These are phyloP conservation scores for Pogonophryne albipinna DNA, from an alignment of 2,797 vertebrate species.

Conservation along the genomic window DNA sequence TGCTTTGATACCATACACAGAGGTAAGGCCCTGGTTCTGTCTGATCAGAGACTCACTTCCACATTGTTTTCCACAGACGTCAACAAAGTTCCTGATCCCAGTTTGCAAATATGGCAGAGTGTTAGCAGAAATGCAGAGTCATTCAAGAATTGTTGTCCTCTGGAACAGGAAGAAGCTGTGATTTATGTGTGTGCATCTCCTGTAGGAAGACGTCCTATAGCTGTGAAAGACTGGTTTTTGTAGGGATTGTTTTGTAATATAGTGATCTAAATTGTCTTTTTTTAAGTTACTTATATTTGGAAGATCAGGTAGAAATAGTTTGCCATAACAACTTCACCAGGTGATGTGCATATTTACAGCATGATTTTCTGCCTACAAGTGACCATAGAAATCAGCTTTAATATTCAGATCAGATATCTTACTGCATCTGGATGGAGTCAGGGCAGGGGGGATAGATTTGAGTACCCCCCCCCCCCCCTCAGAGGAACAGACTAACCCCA, in stretches of 20 bases:
- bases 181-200: not conserved
- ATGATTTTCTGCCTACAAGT: not conserved
- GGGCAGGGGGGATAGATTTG: not conserved
- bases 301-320: not conserved
- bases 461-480: not conserved
- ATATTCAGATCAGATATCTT: not conserved
- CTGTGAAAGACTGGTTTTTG: not conserved
- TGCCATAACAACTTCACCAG: too few species aligned
- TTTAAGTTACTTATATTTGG: not conserved
- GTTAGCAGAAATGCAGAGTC: too few species aligned
- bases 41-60: not conserved
- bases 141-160: too few species aligned
- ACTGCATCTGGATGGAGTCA: not conserved
- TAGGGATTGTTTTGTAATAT: not conserved
- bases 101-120: too few species aligned
- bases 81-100: not conserved
- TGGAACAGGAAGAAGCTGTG: not conserved
- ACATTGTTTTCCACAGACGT: not conserved
- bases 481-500: not conserved
- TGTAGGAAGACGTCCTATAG: too few species aligned
- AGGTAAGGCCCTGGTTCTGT: conserved; percentile 83
- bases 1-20: conserved; percentile 91
- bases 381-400: not conserved
- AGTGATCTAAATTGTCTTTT: not conserved
- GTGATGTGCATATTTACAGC: not conserved